phyloP scores from a whole-genome alignment of 1,140 invertebrate genomes.

The Oryzaephilus surinamensis region DNA sequence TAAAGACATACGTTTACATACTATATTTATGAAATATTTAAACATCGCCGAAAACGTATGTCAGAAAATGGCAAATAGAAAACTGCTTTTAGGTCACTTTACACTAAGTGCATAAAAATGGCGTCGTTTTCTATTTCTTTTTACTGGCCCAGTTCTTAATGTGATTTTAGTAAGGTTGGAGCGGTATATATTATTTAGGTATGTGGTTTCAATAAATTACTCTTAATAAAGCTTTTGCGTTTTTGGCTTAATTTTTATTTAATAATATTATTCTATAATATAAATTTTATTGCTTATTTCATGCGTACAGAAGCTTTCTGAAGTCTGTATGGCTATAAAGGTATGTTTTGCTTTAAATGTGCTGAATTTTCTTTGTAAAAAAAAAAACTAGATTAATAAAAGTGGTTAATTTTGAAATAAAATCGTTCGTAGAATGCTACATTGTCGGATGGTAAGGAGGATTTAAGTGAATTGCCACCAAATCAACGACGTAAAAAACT shows the following conservation, averaged over 20 bases:
- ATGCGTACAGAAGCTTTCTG: conserved; percentile 76
- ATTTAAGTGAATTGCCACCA: conserved; percentile 92
- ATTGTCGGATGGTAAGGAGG: conserved; percentile 78
- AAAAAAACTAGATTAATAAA: not conserved
- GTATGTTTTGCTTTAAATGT: conserved; percentile 47
- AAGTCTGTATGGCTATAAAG: conserved; percentile 83
- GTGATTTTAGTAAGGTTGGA: too few relatives aligned
- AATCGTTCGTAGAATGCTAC: conserved; percentile 57
- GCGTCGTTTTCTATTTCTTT: too few relatives aligned
- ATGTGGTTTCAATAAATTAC: too few relatives aligned
- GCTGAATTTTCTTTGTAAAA: not conserved
- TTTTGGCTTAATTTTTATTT: conserved; percentile 8
- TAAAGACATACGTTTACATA: too few relatives aligned
- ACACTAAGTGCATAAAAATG: too few relatives aligned
- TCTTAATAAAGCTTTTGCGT: too few relatives aligned
- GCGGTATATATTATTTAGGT: too few relatives aligned
- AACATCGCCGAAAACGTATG: too few relatives aligned
- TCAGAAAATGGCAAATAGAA: too few relatives aligned
- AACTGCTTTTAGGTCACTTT: too few relatives aligned
- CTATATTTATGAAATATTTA: too few relatives aligned
- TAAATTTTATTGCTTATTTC: conserved; percentile 40
- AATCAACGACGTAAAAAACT: conserved; percentile 93
- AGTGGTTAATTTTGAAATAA: not conserved
- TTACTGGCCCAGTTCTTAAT: too few relatives aligned
- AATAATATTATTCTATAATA: not conserved